phyloP scores from a whole-genome alignment of 2,113 vertebrate species.

The Phaethornis superciliosus region DNA sequence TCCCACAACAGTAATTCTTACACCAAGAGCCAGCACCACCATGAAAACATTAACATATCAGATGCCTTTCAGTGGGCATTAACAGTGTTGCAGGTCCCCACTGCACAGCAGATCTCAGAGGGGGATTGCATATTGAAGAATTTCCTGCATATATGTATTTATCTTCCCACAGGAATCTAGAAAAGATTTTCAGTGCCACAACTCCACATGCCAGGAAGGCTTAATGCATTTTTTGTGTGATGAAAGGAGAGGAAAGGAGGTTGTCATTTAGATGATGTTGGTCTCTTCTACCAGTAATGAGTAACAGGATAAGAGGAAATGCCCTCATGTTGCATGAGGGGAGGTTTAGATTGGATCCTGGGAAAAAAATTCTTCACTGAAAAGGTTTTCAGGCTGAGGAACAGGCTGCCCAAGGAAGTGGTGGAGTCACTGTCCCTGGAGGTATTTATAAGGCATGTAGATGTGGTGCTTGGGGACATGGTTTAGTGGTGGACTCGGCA shows the following conservation, averaged over 20 bases:
- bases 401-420: too few species aligned
- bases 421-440: too few species aligned
- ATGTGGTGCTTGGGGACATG: too few species aligned
- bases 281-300: too few species aligned
- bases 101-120: not conserved
- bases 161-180: not conserved
- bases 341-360: too few species aligned
- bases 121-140: not conserved
- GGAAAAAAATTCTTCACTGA: too few species aligned
- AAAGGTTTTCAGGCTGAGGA: too few species aligned
- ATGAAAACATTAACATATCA: not conserved
- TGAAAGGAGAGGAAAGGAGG: not conserved
- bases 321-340: too few species aligned
- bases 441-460: too few species aligned
- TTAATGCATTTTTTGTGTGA: not conserved
- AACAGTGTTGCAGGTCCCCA: not conserved
- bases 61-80: not conserved
- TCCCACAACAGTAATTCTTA: not conserved
- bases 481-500: too few species aligned
- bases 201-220: fast-evolving
- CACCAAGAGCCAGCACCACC: not conserved
- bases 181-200: not conserved
- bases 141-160: not conserved
- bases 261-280: too few species aligned
- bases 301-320: too few species aligned